Percentiles rank a stretch among this genome's conserved stretches.
Conservation (phyloP, 2,888 invertebrate species). For the Choreutis nemorana region DNA sequence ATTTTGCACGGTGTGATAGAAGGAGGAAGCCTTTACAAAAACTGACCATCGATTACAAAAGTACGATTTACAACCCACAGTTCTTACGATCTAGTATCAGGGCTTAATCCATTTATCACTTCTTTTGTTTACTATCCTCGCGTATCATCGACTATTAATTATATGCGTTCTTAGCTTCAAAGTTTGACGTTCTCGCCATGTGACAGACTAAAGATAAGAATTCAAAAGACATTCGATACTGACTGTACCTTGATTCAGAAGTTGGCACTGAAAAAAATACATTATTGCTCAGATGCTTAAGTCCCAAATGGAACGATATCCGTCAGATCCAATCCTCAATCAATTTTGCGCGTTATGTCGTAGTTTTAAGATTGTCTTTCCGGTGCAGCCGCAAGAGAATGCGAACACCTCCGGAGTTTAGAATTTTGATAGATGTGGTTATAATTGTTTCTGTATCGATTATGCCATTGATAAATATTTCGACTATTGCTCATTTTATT, state of each 20-base stretch:
- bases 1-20: constrained; percentile 20
- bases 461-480: constrained; percentile 67
- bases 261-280: constrained; percentile 23
- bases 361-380: constrained; percentile 26
- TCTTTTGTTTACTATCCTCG: constrained; percentile 65
- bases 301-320: too few species aligned
- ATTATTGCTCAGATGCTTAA: too few species aligned
- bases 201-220: constrained; percentile 65
- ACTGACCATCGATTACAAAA: constrained; percentile 54
- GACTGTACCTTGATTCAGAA: constrained; percentile 24
- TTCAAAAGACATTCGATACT: constrained; percentile 60
- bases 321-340: too few species aligned
- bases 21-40: constrained; percentile 17
- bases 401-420: constrained; percentile 38
- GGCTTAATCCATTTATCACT: constrained; percentile 63
- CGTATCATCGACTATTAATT: constrained; percentile 67
- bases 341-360: too few species aligned
- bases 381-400: constrained; percentile 18
- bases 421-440: constrained; percentile 64
- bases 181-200: constrained; percentile 64
- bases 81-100: constrained; percentile 58
- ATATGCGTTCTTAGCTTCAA: constrained; percentile 63
- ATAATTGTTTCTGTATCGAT: constrained; percentile 68
- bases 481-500: constrained; percentile 65
- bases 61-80: constrained; percentile 56